phyloP scores from a whole-genome alignment of 1,140 invertebrate species.

The Anastrepha obliqua region DNA sequence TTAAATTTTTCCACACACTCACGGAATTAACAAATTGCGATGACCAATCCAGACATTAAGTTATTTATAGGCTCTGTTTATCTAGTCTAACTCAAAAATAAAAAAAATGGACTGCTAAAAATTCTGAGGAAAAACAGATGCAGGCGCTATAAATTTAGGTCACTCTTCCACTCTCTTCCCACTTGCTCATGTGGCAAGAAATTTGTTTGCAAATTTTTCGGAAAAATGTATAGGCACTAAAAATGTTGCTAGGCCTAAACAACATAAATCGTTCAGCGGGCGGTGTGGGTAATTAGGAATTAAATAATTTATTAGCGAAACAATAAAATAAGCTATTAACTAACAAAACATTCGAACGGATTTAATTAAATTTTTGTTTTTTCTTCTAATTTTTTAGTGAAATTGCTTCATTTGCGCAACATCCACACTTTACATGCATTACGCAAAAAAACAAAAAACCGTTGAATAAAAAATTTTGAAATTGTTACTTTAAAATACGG shows the following conservation, averaged over 20 bases:
- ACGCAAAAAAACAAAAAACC: not conserved
- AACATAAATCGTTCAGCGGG: slow-evolving; percentile 19
- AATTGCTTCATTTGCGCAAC: not conserved
- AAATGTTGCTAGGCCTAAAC: slow-evolving; percentile 19
- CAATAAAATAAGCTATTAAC: not conserved
- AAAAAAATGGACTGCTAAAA: not conserved
- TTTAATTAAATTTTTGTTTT: not conserved
- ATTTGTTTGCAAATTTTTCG: slow-evolving; percentile 5
- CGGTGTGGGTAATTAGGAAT: not conserved
- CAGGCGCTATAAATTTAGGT: not conserved
- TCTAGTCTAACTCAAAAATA: not conserved
- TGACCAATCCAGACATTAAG: not conserved
- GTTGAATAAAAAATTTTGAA: not conserved
- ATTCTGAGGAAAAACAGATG: slow-evolving; percentile 21
- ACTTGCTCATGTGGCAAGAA: not conserved
- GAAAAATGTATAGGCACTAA: not conserved
- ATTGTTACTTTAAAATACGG: too few species aligned
- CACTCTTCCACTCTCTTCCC: not conserved
- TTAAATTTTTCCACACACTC: not conserved
- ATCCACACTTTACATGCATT: not conserved
- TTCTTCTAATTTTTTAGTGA: too few species aligned
- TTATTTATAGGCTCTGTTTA: slow-evolving; percentile 8
- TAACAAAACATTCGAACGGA: not conserved
- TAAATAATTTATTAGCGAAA: not conserved
- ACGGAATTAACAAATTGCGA: not conserved